Base-by-base conservation (phyloP, 2,797 vertebrate genomes). In the Urosaurus nigricauda region DNA sequence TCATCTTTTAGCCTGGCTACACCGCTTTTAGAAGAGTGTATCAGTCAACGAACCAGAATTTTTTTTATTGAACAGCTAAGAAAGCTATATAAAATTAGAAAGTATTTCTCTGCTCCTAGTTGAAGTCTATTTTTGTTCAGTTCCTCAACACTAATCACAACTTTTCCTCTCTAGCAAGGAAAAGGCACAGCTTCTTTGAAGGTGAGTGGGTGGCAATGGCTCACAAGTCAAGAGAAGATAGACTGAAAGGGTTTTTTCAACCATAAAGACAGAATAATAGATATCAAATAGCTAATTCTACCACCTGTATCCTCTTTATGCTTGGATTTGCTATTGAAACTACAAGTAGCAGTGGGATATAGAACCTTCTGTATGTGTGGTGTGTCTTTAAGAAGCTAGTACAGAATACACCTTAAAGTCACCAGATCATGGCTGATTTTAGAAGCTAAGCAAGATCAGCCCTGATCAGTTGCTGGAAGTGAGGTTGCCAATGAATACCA, bases 101-200 rank as follows among this genome's bases (percentile, higher is more conserved):
- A 40, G 24, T 71, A 2, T 87, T 71, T 73, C 19, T 43, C 16
- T 40, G 26, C 35, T 70, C 53, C 26, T 29, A 56, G 65, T 40
- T 81, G 40, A 73, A 26, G 14, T 51, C 29, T 81, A n/a, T 80
- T 80, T 87, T 73, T 73, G n/a, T 71, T 51, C 65, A 71, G 13
- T 5, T 58, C 16, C 4, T 58, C 35, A 5, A 80, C 35, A 58
- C 11, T 80, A 43, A 73, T 87, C 51, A 87, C 8, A 79, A 40
- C 26, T 68, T 86, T 14, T 53, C 68, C 43, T 86, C n/a, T 68
- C n/a, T 56, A 83, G 21, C 16, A 84, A 88, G 43, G 24, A 68
- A 88, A 84, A 88, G 35, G 5, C 74, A 40, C 29, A 26, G 4
- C 13, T 89, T 79, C 65, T 68, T 79, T 3, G 11, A 80, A 53